phyloP scores from a whole-genome alignment of 1,140 invertebrate species.

The Zophobas atratus region DNA sequence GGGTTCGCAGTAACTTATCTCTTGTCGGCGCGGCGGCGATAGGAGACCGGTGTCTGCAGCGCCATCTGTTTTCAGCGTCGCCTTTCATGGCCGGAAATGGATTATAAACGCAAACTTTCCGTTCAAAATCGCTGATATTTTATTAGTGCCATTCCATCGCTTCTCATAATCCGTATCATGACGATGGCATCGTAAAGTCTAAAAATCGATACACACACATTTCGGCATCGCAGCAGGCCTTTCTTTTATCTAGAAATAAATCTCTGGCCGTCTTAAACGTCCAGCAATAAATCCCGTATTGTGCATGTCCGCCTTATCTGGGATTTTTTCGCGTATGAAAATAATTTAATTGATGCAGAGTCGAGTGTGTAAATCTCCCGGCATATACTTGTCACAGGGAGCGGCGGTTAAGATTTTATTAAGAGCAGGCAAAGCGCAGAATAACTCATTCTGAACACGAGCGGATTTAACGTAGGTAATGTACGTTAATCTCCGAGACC shows the following conservation, averaged over 20 bases:
- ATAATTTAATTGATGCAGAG: constrained; percentile 18
- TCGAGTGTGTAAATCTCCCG: constrained; percentile 28
- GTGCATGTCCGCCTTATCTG: not conserved
- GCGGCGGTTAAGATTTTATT: constrained; percentile 40
- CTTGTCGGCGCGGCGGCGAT: too few species aligned
- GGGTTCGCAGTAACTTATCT: too few species aligned
- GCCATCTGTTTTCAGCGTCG: not conserved
- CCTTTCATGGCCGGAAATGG: not conserved
- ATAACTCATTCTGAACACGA: constrained; percentile 40
- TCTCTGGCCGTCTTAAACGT: not conserved
- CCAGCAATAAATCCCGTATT: not conserved
- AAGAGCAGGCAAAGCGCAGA: constrained; percentile 28
- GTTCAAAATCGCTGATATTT: not conserved
- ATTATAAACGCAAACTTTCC: not conserved
- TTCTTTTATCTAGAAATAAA: constrained; percentile 12
- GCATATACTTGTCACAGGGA: constrained; percentile 36
- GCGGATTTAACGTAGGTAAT: constrained; percentile 42
- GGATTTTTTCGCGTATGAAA: not conserved
- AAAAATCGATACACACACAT: not conserved
- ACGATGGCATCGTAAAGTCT: constrained; percentile 1
- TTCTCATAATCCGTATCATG: not conserved
- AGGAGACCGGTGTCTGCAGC: too few species aligned
- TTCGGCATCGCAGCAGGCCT: not conserved
- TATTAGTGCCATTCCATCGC: not conserved
- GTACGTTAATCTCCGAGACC: constrained; percentile 39